Percentiles rank a stretch among this genome's conserved stretches.
Evolutionary conservation across 2,113 vertebrate genomes (phyloP).

Genomic region (Oreochromis niloticus): DNA sequence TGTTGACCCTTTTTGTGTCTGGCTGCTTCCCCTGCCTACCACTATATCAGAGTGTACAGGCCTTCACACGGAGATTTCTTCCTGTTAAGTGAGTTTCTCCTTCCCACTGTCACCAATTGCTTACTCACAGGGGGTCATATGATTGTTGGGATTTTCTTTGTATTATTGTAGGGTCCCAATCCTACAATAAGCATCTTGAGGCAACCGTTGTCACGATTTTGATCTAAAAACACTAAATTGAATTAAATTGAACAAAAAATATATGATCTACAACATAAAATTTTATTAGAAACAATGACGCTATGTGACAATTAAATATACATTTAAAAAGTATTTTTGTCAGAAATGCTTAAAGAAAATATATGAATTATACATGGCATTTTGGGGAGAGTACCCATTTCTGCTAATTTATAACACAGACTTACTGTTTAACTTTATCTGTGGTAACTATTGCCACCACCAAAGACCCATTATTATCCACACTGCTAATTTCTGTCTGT

Average conservation of each 20-base stretch:
- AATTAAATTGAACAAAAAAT: not conserved
- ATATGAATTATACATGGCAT: accelerated
- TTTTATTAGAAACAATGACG: accelerated
- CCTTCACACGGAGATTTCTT: not conserved
- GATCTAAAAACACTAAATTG: accelerated
- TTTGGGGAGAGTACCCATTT: not conserved
- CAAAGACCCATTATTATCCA: accelerated
- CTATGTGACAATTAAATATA: not conserved
- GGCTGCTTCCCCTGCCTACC: not conserved
- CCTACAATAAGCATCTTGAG: not conserved
- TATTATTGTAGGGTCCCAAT: not conserved
- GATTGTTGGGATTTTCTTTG: not conserved
- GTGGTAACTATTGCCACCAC: not conserved
- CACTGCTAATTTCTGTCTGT: accelerated
- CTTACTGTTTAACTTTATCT: not conserved
- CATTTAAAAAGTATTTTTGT: not conserved
- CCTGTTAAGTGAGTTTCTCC: not conserved
- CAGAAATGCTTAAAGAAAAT: accelerated
- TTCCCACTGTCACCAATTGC: not conserved
- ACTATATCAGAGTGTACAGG: not conserved
- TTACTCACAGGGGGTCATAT: not conserved
- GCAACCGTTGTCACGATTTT: not conserved
- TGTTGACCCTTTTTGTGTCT: accelerated
- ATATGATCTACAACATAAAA: not conserved
- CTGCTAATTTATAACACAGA: accelerated